Evolutionary conservation across 2,888 invertebrate species (phyloP).

Genomic region (Drosophila demipolita): DNA sequence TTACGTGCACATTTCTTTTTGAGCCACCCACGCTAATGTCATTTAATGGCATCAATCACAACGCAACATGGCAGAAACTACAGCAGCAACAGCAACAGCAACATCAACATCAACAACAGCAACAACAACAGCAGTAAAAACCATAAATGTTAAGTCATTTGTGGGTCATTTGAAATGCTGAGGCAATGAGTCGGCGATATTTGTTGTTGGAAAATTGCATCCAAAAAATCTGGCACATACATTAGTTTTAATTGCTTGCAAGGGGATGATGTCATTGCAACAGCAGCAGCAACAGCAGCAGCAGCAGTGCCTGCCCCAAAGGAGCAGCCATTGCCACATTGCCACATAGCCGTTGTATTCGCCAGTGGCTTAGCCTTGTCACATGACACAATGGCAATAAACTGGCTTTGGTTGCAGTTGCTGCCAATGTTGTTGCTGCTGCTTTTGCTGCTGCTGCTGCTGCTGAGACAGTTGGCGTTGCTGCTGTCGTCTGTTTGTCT

Average conservation of each 20-base stretch:
- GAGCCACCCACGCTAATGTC: slow-evolving; percentile 60
- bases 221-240: slow-evolving; percentile 71
- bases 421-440: slow-evolving; percentile 36
- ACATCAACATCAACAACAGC: slow-evolving; percentile 1
- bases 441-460: slow-evolving; percentile 26
- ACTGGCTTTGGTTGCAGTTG: slow-evolving; percentile 61
- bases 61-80: slow-evolving; percentile 16
- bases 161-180: slow-evolving; percentile 57
- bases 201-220: slow-evolving; percentile 55
- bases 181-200: slow-evolving; percentile 60
- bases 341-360: background rate
- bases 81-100: background rate
- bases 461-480: slow-evolving; percentile 49
- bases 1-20: slow-evolving; percentile 46
- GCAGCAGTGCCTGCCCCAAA: slow-evolving; percentile 6
- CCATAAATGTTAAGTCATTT: slow-evolving; percentile 65
- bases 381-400: slow-evolving; percentile 59
- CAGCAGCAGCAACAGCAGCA: slow-evolving; percentile 13
- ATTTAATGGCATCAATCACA: slow-evolving; percentile 70
- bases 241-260: slow-evolving; percentile 70
- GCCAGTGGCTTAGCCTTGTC: slow-evolving; percentile 65
- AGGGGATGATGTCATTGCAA: slow-evolving; percentile 66
- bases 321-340: slow-evolving; percentile 29
- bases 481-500: slow-evolving; percentile 63
- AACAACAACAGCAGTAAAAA: slow-evolving; percentile 16